Evolutionary conservation across 2,888 invertebrate species (phyloP).

Genomic region (Dyspetes luteomarginatus): DNA sequence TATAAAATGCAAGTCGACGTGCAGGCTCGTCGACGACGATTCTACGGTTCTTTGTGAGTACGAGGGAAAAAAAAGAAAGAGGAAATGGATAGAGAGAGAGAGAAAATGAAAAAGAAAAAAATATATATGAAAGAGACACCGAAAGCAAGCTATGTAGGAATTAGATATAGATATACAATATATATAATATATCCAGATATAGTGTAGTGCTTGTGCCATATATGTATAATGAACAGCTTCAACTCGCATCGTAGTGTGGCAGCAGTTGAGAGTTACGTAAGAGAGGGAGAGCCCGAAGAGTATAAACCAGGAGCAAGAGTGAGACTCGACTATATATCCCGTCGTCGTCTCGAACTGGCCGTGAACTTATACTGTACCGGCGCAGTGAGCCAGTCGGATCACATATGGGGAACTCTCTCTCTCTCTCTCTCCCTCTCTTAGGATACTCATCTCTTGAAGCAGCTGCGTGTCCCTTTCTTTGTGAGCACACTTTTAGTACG

Average conservation of each 20-base stretch:
- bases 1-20: slow-evolving; percentile 7
- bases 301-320: slow-evolving; percentile 54
- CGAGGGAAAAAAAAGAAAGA: neutral
- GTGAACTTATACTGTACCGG: slow-evolving; percentile 80
- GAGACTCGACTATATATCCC: slow-evolving; percentile 57
- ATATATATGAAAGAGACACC: neutral
- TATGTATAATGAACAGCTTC: slow-evolving; percentile 39
- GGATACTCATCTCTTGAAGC: slow-evolving; percentile 33
- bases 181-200: slow-evolving; percentile 7
- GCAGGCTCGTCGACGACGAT: neutral
- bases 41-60: neutral
- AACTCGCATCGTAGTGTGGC: slow-evolving; percentile 31
- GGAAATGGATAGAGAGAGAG: neutral
- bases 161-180: neutral
- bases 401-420: slow-evolving; percentile 66
- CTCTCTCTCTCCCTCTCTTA: slow-evolving; percentile 45
- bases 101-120: neutral
- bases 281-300: slow-evolving; percentile 39
- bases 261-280: slow-evolving; percentile 57
- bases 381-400: slow-evolving; percentile 70
- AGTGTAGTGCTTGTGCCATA: slow-evolving; percentile 2
- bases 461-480: slow-evolving; percentile 55
- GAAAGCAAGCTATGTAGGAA: neutral
- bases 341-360: slow-evolving; percentile 79
- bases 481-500: neutral